Conservation (phyloP, 2,888 invertebrate genomes). For the Rhyacophila evoluta region DNA sequence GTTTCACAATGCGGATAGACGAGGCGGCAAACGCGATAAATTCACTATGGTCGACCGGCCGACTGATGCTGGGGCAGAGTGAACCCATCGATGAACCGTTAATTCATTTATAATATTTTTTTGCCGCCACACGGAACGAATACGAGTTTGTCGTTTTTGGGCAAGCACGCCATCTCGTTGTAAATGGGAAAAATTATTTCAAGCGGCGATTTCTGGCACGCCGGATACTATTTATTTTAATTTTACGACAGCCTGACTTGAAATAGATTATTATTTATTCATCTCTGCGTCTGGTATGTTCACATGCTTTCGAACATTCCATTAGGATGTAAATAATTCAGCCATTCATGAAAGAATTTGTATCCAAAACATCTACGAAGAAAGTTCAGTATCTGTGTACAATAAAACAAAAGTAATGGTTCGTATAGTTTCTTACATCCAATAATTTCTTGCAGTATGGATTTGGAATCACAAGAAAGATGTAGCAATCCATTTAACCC, state of each 20-base stretch:
- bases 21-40: neutral
- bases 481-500: no score
- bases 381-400: no score
- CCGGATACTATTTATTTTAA: slow-evolving; percentile 19
- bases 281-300: neutral
- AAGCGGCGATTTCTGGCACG: neutral
- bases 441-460: no score
- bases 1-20: neutral
- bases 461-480: no score
- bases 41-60: neutral
- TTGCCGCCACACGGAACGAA: neutral
- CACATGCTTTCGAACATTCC: slow-evolving; percentile 1
- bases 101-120: neutral
- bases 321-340: neutral
- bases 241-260: neutral
- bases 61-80: neutral
- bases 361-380: no score
- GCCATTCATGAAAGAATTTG: neutral
- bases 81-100: slow-evolving; percentile 4
- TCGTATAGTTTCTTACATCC: no score
- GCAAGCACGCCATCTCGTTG: no score
- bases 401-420: no score
- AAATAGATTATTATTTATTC: slow-evolving; percentile 24
- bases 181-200: neutral
- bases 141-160: neutral